Percentiles rank a stretch among this genome's conserved stretches.
These are phyloP conservation scores for Umimayanthus kanabou DNA, from an alignment of 92 coral and sea anemone species.

Conservation along the genomic window DNA sequence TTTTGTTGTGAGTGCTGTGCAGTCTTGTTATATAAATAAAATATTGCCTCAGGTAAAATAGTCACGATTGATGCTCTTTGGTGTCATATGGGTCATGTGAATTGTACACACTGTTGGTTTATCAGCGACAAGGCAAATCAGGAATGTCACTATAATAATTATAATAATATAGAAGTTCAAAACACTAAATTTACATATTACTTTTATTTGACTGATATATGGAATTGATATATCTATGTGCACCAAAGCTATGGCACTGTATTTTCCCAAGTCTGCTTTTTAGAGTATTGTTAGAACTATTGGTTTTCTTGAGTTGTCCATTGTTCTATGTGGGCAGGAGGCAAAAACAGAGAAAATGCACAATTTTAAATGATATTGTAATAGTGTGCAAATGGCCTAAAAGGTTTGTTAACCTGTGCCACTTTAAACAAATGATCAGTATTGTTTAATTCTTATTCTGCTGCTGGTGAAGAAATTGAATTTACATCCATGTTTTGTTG, in stretches of 20 bases:
- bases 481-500: neutral
- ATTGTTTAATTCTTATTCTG: too few relatives aligned
- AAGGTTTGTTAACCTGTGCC: too few relatives aligned
- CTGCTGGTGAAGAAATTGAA: neutral
- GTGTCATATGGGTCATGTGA: neutral
- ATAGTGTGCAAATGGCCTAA: too few relatives aligned
- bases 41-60: neutral
- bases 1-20: neutral
- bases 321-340: too few relatives aligned
- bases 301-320: too few relatives aligned
- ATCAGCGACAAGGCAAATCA: neutral
- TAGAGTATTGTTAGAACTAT: too few relatives aligned
- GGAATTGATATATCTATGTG: neutral
- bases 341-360: too few relatives aligned
- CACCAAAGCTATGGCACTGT: too few relatives aligned
- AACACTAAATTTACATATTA: neutral
- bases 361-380: too few relatives aligned
- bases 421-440: too few relatives aligned
- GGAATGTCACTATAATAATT: neutral
- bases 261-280: too few relatives aligned
- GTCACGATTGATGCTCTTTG: too few relatives aligned
- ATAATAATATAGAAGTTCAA: neutral
- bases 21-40: neutral
- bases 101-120: neutral
- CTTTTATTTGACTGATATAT: neutral